These are phyloP conservation scores for Pterois miles DNA, from an alignment of 2,797 vertebrate genomes.

Conservation along the genomic window DNA sequence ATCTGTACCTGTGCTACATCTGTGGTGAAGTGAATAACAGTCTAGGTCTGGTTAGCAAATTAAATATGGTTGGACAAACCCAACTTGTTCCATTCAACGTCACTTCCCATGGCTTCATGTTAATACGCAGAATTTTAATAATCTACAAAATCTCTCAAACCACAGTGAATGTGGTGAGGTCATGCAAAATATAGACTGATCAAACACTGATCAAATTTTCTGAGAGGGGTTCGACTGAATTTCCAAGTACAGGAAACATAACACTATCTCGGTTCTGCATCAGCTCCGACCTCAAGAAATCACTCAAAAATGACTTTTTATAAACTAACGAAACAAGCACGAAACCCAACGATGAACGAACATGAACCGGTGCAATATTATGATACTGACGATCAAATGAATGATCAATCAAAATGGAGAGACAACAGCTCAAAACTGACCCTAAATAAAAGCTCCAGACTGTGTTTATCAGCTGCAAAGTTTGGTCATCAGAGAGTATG, in stretches of 20 bases:
- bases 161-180: conserved; percentile 34
- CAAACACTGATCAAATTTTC: background rate
- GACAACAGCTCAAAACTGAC: conserved; percentile 40
- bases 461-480: conserved; percentile 31
- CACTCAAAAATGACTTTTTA: conserved; percentile 27
- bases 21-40: conserved; percentile 59
- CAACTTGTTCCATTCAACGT: conserved; percentile 24
- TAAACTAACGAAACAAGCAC: conserved; percentile 23
- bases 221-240: conserved; percentile 1
- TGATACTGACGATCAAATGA: conserved; percentile 59
- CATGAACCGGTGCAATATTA: conserved; percentile 24
- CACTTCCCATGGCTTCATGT: conserved; percentile 20
- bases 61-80: conserved; percentile 27
- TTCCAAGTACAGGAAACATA: conserved; percentile 11
- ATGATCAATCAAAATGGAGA: conserved; percentile 57
- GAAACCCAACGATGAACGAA: conserved; percentile 27
- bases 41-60: conserved; percentile 41
- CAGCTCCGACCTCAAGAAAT: conserved; percentile 12
- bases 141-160: conserved; percentile 25
- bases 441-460: conserved; percentile 27
- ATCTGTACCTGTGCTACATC: conserved; percentile 36
- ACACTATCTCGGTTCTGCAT: conserved; percentile 20
- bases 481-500: conserved; percentile 51
- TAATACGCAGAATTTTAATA: conserved; percentile 23
- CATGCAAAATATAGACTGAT: conserved; percentile 40